Evolutionary conservation across 2,797 vertebrate species (phyloP), one percentile per base, ranked within the genome.

Genomic region (Todus mexicanus): DNA sequence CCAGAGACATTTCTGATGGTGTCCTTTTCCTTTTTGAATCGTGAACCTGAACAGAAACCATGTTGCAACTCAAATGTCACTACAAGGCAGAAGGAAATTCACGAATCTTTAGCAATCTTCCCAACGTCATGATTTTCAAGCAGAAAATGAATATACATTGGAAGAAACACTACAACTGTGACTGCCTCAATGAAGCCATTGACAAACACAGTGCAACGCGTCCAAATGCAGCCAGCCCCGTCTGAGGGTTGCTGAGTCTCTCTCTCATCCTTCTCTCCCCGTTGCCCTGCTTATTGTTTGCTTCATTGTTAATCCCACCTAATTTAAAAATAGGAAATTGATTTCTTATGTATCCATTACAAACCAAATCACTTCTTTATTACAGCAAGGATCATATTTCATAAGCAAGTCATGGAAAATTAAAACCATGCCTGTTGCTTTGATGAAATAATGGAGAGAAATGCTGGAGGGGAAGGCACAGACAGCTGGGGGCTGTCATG

Each of bases 271-370:
- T 82, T 63, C 51, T 80, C 26, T 68, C 51, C 23, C 17, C 1
- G 0, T 66, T 26, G 10, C 50, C 79, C 92, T 79, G 76, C 89
- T 95, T 92, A 92, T 94, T 95, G 91, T 93, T 96, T 94, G 92
- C 88, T 91, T 91, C 94, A 86, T 93, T 89, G 86, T 90, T 96
- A 95, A 95, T 95, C 90, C 89, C 70, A 84, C 92, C 79, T 93
- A 87, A 94, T 96, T 95, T 96, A 90, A 93, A 96, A 95, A 96
- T 93, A 93, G 93, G 90, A 96, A 96, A 97, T 95, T 96, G 94
- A 96, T 94, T 95, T 96, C 94, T 94, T 82, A 95, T 89, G 87
- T 95, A 96, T 93, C 94, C 85, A 90, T 93, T 96, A 92, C 93
- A 95, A 95, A 84, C 79, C 81, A 95, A 94, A 95, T 91, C 7